Base-by-base conservation (phyloP, 2,888 invertebrate genomes). In the Epicampocera succincta region DNA sequence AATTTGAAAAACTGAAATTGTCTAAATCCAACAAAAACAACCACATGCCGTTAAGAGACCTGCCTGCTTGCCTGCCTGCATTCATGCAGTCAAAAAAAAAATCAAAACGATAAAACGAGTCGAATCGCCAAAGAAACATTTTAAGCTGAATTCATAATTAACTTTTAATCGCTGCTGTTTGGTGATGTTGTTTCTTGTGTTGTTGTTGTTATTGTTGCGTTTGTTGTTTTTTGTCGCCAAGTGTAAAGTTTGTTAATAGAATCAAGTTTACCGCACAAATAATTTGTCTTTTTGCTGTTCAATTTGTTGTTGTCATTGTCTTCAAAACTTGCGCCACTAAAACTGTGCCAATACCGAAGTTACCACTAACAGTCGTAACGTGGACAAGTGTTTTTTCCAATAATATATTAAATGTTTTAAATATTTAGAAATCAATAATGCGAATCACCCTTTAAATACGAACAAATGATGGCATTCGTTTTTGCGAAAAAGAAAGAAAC, bases 31-130 rank as follows among this genome's bases (percentile, higher is more conserved):
- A 50, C 48, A 63, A 78, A 33, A 71, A 40, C 60, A 50, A 50
- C 56, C 54, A 68, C 71, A 75, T 63, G 29, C 65, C 75, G 58
- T 33, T 61, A 52, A 72, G 11, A 61, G 48, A 56, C 63, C 54
- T 73, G 46, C 11, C 65, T 33, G 72, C 78, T n/a, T n/a, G n/a
- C n/a, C 48, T 17, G 71, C 83, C 77, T 83, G 66, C 84, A 63
- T 54, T 71, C 17, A 61, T 29, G 65, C 71, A 65, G 44, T 83
- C 58, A 84, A 86, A 84, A 81, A 84, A 78, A 78, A 77, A 85
- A 83, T 81, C 79, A 81, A 48, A n/a, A 38, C 11, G 33, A 68
- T 52, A 61, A 52, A 66, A 25, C 21, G 38, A 38, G 0, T 52
- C 11, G n/a, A 66, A 71, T 9, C 33, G 60, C 46, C 42, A 17